Evolutionary conservation across 2,113 vertebrate species (phyloP).

Genomic region (Maccullochella peelii): DNA sequence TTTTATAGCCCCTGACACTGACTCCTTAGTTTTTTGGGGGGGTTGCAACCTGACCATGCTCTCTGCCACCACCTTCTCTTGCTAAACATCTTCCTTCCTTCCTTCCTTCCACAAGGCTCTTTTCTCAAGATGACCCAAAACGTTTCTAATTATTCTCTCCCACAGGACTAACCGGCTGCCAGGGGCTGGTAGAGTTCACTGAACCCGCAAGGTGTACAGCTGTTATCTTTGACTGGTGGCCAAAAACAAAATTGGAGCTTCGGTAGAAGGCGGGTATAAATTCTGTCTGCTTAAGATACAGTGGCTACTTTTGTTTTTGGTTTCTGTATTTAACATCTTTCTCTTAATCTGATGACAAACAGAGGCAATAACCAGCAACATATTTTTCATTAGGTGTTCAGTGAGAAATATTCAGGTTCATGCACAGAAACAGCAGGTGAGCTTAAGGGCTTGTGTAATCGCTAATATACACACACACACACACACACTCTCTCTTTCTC

Average conservation of each 20-base stretch:
- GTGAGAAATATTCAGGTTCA: slow-evolving; percentile 61
- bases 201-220: slow-evolving; percentile 92
- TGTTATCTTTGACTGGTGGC: slow-evolving; percentile 95
- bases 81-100: neutral
- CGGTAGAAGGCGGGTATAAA: slow-evolving; percentile 86
- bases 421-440: slow-evolving; percentile 14
- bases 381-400: slow-evolving; percentile 46
- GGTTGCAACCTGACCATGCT: neutral
- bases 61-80: neutral
- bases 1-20: neutral
- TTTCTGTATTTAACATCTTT: slow-evolving; percentile 23
- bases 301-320: slow-evolving; percentile 55
- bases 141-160: slow-evolving; percentile 95
- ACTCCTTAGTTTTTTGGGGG: neutral
- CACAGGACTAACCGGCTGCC: slow-evolving; percentile 86
- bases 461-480: neutral
- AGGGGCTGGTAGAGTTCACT: slow-evolving; percentile 90
- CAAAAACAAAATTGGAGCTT: slow-evolving; percentile 89
- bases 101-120: slow-evolving; percentile 20
- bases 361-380: slow-evolving; percentile 74
- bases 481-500: neutral
- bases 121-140: slow-evolving; percentile 90
- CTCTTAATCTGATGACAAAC: slow-evolving; percentile 84
- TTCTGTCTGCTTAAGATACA: slow-evolving; percentile 82
- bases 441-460: slow-evolving; percentile 64